Evolutionary conservation across 2,113 vertebrate species (phyloP), one percentile per base, ranked within the genome.

Genomic region (Myiozetetes cayanensis): DNA sequence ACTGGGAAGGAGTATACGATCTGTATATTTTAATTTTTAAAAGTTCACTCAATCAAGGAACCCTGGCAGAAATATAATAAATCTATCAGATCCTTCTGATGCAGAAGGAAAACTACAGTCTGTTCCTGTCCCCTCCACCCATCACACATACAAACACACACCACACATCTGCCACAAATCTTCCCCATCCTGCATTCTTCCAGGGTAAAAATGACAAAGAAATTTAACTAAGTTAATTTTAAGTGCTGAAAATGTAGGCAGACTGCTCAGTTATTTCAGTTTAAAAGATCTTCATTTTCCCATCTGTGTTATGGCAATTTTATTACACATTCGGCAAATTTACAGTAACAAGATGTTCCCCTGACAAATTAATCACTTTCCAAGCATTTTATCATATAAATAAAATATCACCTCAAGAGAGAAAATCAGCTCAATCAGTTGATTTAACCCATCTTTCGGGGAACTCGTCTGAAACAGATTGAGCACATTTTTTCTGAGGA

Each of bases 321-420:
- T 98, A 98, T 98, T 98, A 98, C 98, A 98, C 96, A 98, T 98
- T 98, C 98, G 98, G 97, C 98, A 98, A 98, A 98, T 98, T 98
- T 98, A 99, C 97, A 98, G 97, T 97, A 98, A 98, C 97, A 98
- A 98, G 97, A 98, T 96, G 97, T 96, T 98, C 97, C 97, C 97
- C 76, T 97, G 98, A 98, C 97, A 98, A 98, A 98, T 97, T 96
- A 98, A 98, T 98, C 96, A 98, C 93, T 98, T 98, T 97, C 97
- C 95, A 95, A 94, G 96, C 93, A 98, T 98, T 97, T 98, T 98
- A 98, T 97, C 97, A 97, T 98, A 98, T 97, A 98, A 98, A 98
- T 98, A 98, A 98, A 98, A 98, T 97, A 98, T 96, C 97, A 97
- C 97, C 97, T 97, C 91, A 93, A 89, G 97, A 97, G 97, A 96